phyloP scores from a whole-genome alignment of 2,888 invertebrate genomes.

The Augochlorella aurata region DNA sequence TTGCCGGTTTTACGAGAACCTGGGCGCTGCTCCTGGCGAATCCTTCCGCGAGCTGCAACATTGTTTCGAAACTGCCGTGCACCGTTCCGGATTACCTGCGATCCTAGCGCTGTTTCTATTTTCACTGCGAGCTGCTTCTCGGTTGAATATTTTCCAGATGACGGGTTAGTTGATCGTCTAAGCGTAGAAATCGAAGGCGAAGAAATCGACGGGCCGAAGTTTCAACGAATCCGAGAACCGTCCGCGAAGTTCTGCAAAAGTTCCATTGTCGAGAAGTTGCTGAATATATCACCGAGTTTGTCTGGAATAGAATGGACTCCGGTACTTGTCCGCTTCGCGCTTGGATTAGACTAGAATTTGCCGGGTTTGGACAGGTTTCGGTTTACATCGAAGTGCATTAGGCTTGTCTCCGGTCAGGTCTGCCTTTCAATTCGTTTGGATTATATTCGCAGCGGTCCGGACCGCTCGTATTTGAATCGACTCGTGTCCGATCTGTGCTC shows the following conservation, averaged over 20 bases:
- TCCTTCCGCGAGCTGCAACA: neutral
- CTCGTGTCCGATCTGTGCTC: too few species aligned
- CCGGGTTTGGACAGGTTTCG: neutral
- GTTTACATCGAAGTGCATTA: neutral
- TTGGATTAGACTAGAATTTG: neutral
- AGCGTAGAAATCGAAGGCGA: neutral
- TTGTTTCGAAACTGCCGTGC: neutral
- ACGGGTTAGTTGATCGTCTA: too few species aligned
- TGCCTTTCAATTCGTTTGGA: neutral
- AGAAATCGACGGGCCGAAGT: neutral
- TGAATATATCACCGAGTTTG: slow-evolving; percentile 3
- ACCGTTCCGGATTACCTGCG: neutral
- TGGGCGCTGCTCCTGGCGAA: neutral
- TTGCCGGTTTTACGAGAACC: neutral
- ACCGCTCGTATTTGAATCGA: too few species aligned
- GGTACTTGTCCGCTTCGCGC: too few species aligned
- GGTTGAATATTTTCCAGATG: too few species aligned
- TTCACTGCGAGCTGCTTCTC: too few species aligned
- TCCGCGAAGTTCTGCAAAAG: neutral
- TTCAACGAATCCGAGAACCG: neutral
- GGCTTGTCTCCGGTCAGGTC: neutral
- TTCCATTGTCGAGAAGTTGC: slow-evolving; percentile 2
- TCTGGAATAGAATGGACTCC: neutral
- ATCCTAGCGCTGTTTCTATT: too few species aligned
- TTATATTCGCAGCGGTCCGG: too few species aligned